Evolutionary conservation across 2,113 vertebrate genomes (phyloP).

Genomic region (Gasterosteus nipponicus): DNA sequence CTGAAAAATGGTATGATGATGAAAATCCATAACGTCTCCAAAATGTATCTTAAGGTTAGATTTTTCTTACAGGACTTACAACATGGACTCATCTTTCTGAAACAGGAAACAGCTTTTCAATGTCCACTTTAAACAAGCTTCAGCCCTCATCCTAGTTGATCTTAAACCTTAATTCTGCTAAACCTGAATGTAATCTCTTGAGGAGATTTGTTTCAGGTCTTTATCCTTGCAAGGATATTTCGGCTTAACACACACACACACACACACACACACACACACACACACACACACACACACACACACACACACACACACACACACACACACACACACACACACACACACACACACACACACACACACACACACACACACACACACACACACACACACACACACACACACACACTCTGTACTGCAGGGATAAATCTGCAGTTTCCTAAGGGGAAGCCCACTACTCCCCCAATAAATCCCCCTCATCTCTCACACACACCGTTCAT

Average conservation of each 20-base stretch:
- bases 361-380: not conserved
- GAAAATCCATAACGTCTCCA: not conserved
- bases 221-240: constrained; percentile 31
- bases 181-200: constrained; percentile 27
- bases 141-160: constrained; percentile 3
- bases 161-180: constrained; percentile 17
- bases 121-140: not conserved
- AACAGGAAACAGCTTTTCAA: constrained; percentile 7
- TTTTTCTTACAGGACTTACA: not conserved
- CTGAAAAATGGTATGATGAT: not conserved
- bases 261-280: not conserved
- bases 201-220: constrained; percentile 24
- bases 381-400: constrained; percentile 11
- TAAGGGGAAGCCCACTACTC: constrained; percentile 77
- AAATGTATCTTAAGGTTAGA: not conserved
- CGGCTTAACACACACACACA: not conserved
- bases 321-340: not conserved
- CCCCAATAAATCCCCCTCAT: constrained; percentile 58
- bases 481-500: constrained; percentile 17
- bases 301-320: not conserved
- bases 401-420: constrained; percentile 49
- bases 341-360: constrained; percentile 10
- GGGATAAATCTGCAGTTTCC: constrained; percentile 79
- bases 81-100: not conserved
- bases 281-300: constrained; percentile 18